Conservation (phyloP, 2,797 vertebrate genomes). For the Esox lucius region DNA sequence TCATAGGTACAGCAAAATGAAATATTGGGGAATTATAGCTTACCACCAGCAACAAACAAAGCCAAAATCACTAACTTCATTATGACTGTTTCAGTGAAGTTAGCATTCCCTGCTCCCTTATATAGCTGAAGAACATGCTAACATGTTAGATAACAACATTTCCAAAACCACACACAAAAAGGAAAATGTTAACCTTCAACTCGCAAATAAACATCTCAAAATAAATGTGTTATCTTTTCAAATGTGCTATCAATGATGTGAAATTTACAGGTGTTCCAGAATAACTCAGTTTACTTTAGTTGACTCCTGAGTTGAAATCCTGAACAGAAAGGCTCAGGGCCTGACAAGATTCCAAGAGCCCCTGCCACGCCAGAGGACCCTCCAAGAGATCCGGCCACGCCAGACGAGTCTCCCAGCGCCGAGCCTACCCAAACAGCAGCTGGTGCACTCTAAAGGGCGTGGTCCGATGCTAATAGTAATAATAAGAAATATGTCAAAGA, state of each 20-base stretch:
- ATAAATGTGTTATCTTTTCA: conserved; percentile 57
- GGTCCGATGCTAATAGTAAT: no score
- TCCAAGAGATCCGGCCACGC: no score
- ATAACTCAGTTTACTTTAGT: not conserved
- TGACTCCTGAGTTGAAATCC: not conserved
- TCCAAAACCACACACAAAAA: conserved; percentile 12
- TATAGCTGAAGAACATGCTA: conserved; percentile 45
- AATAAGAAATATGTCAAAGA: no score
- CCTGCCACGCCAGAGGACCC: no score
- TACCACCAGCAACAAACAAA: conserved; percentile 76
- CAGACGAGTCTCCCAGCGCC: no score
- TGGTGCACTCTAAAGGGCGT: no score
- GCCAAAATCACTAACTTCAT: conserved; percentile 77
- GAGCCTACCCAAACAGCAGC: no score
- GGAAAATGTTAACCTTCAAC: conserved; percentile 44
- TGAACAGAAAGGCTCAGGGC: no score
- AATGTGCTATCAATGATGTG: conserved; percentile 50
- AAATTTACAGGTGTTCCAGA: conserved; percentile 66
- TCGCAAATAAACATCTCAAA: conserved; percentile 55
- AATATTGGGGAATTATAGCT: conserved; percentile 31
- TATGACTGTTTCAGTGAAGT: conserved; percentile 47
- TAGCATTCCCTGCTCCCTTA: conserved; percentile 38
- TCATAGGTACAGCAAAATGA: not conserved
- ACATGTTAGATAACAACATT: conserved; percentile 24
- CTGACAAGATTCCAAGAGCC: no score